These are phyloP conservation scores for Leuciscus waleckii DNA, from an alignment of 2,797 vertebrate species.

Conservation along the genomic window DNA sequence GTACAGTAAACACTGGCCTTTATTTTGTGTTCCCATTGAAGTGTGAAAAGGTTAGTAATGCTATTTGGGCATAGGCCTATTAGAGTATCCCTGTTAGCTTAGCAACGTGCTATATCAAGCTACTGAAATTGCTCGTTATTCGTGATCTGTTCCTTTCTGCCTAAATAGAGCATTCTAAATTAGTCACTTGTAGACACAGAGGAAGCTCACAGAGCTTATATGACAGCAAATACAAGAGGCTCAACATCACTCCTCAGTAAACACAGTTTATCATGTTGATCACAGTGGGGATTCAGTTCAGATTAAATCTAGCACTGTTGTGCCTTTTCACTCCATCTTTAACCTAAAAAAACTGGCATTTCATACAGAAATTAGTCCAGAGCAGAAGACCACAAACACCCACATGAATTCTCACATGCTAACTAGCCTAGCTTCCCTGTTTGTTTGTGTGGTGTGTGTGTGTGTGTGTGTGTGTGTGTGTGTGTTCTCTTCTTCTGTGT, in stretches of 20 bases:
- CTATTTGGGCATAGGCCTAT: no score
- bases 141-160: neutral
- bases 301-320: slow-evolving; percentile 1
- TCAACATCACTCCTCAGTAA: neutral
- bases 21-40: neutral
- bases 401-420: neutral
- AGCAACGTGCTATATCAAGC: neutral
- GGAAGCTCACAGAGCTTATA: neutral
- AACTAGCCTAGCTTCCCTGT: neutral
- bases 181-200: neutral
- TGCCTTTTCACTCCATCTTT: neutral
- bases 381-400: neutral
- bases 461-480: neutral
- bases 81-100: neutral
- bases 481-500: slow-evolving; percentile 49
- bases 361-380: neutral
- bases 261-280: slow-evolving; percentile 22
- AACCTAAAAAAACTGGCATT: neutral
- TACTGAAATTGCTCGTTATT: neutral
- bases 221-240: neutral
- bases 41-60: neutral
- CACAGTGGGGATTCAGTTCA: neutral
- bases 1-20: neutral
- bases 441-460: neutral
- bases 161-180: neutral